Conservation (phyloP, 2,888 invertebrate genomes). For the Stegana nigrithorax region DNA sequence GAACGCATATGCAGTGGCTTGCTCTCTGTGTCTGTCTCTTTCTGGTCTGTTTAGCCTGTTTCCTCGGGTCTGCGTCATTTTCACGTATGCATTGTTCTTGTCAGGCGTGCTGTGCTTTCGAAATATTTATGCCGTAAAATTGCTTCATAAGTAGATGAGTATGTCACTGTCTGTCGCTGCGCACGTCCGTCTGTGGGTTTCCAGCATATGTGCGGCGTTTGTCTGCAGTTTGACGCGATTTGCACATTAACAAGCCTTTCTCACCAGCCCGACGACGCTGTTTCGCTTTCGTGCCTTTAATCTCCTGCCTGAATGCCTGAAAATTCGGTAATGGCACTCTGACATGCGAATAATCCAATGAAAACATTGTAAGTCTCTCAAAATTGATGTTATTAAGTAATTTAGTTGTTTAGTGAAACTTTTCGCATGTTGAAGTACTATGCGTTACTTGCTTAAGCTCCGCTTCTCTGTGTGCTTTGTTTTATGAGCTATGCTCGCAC, state of each 20-base stretch:
- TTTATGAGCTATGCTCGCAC: background rate
- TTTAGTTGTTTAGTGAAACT: constrained; percentile 8
- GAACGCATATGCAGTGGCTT: background rate
- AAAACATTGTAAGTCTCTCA: constrained; percentile 8
- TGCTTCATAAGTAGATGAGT: constrained; percentile 15
- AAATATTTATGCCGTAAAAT: constrained; percentile 16
- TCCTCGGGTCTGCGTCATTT: background rate
- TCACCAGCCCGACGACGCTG: background rate
- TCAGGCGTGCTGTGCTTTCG: background rate
- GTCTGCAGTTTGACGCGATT: constrained; percentile 9
- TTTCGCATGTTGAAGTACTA: no score
- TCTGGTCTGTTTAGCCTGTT: background rate
- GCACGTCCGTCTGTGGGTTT: background rate
- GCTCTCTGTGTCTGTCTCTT: background rate
- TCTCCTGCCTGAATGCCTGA: background rate
- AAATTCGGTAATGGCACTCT: background rate
- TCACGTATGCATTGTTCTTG: background rate
- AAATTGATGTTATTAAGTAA: constrained; percentile 16
- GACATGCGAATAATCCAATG: constrained; percentile 11
- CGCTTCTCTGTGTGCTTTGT: background rate
- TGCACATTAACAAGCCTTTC: constrained; percentile 12
- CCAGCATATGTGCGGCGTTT: background rate
- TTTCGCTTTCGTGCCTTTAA: background rate
- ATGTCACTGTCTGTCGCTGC: constrained; percentile 6
- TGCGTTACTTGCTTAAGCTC: background rate